Evolutionary conservation across 2,113 vertebrate genomes (phyloP), one percentile per base, ranked within the genome.

Genomic region (Peromyscus californicus): DNA sequence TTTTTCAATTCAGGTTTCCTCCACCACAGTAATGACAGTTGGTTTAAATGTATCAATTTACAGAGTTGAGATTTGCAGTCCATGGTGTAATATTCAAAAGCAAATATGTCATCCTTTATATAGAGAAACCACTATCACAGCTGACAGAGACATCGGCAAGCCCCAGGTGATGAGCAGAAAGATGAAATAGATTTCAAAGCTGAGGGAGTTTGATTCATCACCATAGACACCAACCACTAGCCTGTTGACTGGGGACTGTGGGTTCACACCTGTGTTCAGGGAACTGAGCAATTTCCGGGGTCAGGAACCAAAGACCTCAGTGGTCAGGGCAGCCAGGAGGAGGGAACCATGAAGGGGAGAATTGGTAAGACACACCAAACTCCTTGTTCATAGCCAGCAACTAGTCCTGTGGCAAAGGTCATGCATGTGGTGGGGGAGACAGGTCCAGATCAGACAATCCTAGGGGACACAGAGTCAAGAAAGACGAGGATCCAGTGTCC

Each of bases 71-170:
- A 95, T 90, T 70, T 94, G 61, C 59, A 89, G 70, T 54, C 72
- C 22, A 5, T 12, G 7, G 57, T 86, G 7, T 76, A 86, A 80
- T 59, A 76, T 63, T 89, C 91, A 86, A 92, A 95, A 90, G 74
- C 79, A 92, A 92, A 75, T 22, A 89, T 65, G 65, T 86, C 90
- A 85, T 94, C 72, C 59, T 89, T 91, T 75, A 69, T 75, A 42
- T 33, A 67, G 19, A 89, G 78, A 95, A 97, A 86, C 85, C 82
- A 21, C 26, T 29, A 82, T 24, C 72, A 57, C 39, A 74, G 72
- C 79, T 59, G 45, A 57, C 65, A 92, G 63, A 79, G 76, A 31
- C 26, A 45, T 54, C 51, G 10, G 69, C 69, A 76, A n/a, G 61
- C 31, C 69, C 24, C 74, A 33, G 63, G 31, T 59, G 57, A 84